Conservation (phyloP, 2,888 invertebrate genomes). For the Eilema sororculum region DNA sequence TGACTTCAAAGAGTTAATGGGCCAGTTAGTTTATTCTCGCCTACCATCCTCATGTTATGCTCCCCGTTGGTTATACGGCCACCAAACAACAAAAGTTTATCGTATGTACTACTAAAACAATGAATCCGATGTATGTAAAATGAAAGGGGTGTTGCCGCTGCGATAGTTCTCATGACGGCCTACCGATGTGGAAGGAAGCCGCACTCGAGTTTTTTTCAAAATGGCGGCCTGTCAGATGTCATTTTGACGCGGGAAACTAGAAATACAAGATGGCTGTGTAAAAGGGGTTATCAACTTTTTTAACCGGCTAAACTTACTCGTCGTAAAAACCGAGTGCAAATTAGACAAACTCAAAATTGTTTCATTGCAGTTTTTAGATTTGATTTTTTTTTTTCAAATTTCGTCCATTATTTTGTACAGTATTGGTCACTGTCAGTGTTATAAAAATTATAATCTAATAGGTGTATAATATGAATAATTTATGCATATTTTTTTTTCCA, state of each 20-base stretch:
- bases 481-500: too few species aligned
- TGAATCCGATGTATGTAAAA: conserved; percentile 84
- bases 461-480: too few species aligned
- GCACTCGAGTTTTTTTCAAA: conserved; percentile 85
- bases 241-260: conserved; percentile 75
- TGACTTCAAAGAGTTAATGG: conserved; percentile 46
- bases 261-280: conserved; percentile 80
- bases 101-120: conserved; percentile 84
- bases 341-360: neutral
- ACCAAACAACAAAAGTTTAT: conserved; percentile 79
- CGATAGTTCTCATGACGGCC: conserved; percentile 83
- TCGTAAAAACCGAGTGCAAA: conserved; percentile 40
- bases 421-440: too few species aligned
- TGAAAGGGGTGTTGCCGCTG: conserved; percentile 79
- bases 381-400: neutral
- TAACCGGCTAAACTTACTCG: conserved; percentile 52
- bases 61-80: conserved; percentile 65
- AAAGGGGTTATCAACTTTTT: conserved; percentile 69
- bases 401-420: neutral
- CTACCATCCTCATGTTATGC: conserved; percentile 54
- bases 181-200: conserved; percentile 85
- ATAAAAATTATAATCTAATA: too few species aligned
- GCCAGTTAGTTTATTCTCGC: conserved; percentile 56
- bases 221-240: conserved; percentile 84
- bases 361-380: neutral